Evolutionary conservation across 2,797 vertebrate genomes (phyloP), one percentile per base, ranked within the genome.

Genomic region (Hozukius guyotensis): DNA sequence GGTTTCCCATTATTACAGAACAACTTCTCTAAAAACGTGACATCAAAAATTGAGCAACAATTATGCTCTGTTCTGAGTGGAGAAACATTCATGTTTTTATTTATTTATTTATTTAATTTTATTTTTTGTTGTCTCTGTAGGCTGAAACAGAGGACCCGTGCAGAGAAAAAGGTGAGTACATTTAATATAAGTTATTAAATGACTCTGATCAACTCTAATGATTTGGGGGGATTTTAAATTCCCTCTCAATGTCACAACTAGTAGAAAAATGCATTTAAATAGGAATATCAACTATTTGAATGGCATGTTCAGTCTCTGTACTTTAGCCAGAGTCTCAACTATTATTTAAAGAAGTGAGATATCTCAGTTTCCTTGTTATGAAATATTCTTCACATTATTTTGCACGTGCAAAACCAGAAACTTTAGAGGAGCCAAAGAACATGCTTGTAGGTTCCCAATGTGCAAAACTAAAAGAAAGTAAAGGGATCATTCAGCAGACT

Each of bases 121-220:
- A 8, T 2, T 25, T 59, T 32, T 32, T 65, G 2, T 63, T 73
- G 2, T 78, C 8, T 82, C 78, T 5, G 12, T 29, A 94, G 92
- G 84, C 90, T 66, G 52, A 90, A 80, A 38, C 14, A 14, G 60
- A 83, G 2, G 49, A 69, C 0, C 2, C 3, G 1, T 0, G 4
- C n/a, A 60, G 22, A 77, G 3, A 55, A 84, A 66, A 78, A 88
- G 27, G 92, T 92, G 55, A 88, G 89, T 85, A 29, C 22, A 61
- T 31, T 8, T 2, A 49, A 32, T 34, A 9, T 27, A 42, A 34
- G 8, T 9, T 8, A 62, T 63, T 56, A 27, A 55, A 29, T 16
- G 2, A 42, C 8, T 31, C 29, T 18, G 27, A 60, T 36, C 18
- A 18, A 32, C 18, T 38, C 14, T 38, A 6, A 12, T 31, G 16